Conservation (phyloP, 1,140 invertebrate species). For the Calephelis virginiensis region DNA sequence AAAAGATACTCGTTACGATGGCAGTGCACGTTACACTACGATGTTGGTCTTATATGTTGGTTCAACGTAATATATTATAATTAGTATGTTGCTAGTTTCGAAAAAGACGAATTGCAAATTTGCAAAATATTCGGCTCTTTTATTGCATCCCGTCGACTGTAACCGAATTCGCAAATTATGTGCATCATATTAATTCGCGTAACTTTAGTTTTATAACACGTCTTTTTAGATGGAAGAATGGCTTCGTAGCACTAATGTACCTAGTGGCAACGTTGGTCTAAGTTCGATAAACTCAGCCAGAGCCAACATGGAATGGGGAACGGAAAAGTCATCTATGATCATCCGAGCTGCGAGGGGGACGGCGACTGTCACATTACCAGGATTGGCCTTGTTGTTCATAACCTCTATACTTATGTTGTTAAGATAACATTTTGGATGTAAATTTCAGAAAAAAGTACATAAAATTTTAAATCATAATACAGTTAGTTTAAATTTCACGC, state of each 20-base stretch:
- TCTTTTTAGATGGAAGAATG: slow-evolving; percentile 59
- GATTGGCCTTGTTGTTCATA: slow-evolving; percentile 39
- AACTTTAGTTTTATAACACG: background rate
- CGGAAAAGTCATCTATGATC: slow-evolving; percentile 40
- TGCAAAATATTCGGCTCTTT: too few relatives aligned
- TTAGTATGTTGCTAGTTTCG: too few relatives aligned
- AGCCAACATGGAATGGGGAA: slow-evolving; percentile 56
- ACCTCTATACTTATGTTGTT: slow-evolving; percentile 45
- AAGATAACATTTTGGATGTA: slow-evolving; percentile 29
- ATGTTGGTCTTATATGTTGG: too few relatives aligned
- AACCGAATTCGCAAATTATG: too few relatives aligned
- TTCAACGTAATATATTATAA: too few relatives aligned
- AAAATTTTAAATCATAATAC: too few relatives aligned
- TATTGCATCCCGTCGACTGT: too few relatives aligned
- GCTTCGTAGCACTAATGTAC: slow-evolving; percentile 43
- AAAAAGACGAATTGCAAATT: background rate
- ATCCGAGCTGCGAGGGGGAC: slow-evolving; percentile 47
- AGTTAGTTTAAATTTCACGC: too few relatives aligned
- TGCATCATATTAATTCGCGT: background rate
- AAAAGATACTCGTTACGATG: too few relatives aligned
- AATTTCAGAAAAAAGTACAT: too few relatives aligned
- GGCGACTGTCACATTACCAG: slow-evolving; percentile 34
- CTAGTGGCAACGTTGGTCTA: slow-evolving; percentile 45
- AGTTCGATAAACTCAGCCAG: slow-evolving; percentile 48
- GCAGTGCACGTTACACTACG: too few relatives aligned